phyloP scores from a whole-genome alignment of 2,888 invertebrate genomes.

The Tridacna crocea region DNA sequence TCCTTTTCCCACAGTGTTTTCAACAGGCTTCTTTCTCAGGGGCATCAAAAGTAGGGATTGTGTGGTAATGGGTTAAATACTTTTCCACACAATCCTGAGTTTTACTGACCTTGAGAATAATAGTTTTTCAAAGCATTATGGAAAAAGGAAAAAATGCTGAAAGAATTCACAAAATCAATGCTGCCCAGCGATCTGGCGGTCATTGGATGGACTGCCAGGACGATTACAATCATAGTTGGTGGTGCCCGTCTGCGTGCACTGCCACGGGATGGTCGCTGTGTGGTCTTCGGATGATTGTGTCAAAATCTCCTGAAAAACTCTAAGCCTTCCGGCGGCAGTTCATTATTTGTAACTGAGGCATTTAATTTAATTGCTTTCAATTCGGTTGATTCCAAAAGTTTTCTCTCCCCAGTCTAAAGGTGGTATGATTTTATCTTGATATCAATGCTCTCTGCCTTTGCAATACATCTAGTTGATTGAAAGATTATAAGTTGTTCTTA shows the following conservation, averaged over 20 bases:
- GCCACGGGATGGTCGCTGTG: neutral
- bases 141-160: neutral
- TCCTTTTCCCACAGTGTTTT: constrained; percentile 9
- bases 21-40: neutral
- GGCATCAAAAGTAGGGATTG: neutral
- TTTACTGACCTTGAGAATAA: neutral
- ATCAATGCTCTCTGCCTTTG: no score
- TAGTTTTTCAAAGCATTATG: neutral
- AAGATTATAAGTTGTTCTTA: no score
- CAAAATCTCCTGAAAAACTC: no score
- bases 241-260: no score
- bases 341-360: no score
- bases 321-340: no score
- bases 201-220: neutral
- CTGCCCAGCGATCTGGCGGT: neutral
- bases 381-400: no score
- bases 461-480: no score
- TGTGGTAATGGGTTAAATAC: neutral
- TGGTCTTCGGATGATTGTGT: no score
- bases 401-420: no score
- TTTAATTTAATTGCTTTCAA: no score
- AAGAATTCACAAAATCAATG: neutral
- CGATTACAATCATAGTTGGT: neutral
- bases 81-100: neutral
- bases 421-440: no score